A percentile compares a stretch with the other conserved stretches of the same genome.
phyloP scores from a whole-genome alignment of 2,113 vertebrate genomes.

The Semnornis frantzii region DNA sequence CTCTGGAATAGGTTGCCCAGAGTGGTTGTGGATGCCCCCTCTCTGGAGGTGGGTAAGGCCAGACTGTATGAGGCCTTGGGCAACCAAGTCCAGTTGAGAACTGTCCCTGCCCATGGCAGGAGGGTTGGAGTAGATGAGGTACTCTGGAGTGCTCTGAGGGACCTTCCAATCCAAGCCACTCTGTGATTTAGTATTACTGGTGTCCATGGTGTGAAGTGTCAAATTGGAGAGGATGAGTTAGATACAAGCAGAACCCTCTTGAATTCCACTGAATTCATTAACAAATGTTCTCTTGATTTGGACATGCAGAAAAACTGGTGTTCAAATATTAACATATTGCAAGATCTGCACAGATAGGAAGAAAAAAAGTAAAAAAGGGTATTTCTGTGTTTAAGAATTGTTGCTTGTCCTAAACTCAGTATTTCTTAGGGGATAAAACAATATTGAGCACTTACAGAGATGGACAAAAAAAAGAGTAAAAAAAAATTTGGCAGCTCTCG shows the following conservation, averaged over 20 bases:
- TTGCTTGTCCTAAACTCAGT: background rate
- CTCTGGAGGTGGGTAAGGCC: no score
- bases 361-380: background rate
- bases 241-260: background rate
- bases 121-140: no score
- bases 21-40: no score
- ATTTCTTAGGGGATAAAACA: background rate
- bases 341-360: background rate
- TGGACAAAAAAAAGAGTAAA: background rate
- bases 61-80: no score
- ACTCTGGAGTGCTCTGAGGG: no score
- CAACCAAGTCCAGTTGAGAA: no score
- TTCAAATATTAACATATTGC: background rate
- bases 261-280: background rate
- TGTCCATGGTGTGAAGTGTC: background rate
- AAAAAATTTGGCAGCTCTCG: background rate
- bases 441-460: background rate
- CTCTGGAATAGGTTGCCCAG: no score
- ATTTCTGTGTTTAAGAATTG: background rate
- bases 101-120: no score
- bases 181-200: background rate
- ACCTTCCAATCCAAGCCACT: no score
- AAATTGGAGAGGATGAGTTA: background rate
- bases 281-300: background rate
- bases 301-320: background rate